Evolutionary conservation across 2,888 invertebrate genomes (phyloP).

Genomic region (Cheilosia scutellata): DNA sequence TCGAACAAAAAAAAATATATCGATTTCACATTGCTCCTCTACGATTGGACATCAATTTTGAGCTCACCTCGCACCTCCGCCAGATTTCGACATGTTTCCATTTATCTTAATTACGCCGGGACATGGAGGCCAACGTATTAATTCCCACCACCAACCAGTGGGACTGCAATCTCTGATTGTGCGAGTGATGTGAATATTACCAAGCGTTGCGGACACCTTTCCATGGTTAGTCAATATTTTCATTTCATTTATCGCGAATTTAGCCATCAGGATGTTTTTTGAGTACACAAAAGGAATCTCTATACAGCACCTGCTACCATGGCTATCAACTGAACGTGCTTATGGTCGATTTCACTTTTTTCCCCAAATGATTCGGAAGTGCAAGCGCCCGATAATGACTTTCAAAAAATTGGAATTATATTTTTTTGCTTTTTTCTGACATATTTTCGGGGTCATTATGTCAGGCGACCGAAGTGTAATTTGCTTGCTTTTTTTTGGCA

Average conservation of each 20-base stretch:
- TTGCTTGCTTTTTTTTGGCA: conserved; percentile 24
- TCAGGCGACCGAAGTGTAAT: conserved; percentile 52
- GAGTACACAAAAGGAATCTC: conserved; percentile 49
- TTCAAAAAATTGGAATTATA: conserved; percentile 49
- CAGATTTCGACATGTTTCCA: conserved; percentile 57
- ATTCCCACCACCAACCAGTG: conserved; percentile 38
- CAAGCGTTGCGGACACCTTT: conserved; percentile 5
- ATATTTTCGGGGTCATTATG: conserved; percentile 71
- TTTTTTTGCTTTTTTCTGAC: conserved; percentile 25
- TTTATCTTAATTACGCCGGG: conserved; percentile 73
- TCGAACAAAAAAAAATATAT: conserved; percentile 46
- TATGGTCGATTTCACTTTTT: conserved; percentile 66
- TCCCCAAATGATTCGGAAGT: conserved; percentile 39
- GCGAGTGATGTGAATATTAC: conserved; percentile 27
- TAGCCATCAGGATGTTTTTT: conserved; percentile 65
- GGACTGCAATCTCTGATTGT: conserved; percentile 11
- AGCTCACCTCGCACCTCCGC: conserved; percentile 20
- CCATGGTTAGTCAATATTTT: conserved; percentile 58
- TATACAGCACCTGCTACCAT: conserved; percentile 56
- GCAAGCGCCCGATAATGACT: conserved; percentile 54
- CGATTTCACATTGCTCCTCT: conserved; percentile 59
- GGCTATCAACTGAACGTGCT: conserved; percentile 4
- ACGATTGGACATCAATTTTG: conserved; percentile 49
- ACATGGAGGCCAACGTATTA: conserved; percentile 65
- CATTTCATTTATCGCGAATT: conserved; percentile 69